Base-by-base conservation (phyloP, 1,140 invertebrate genomes). In the Diuraphis noxia region DNA sequence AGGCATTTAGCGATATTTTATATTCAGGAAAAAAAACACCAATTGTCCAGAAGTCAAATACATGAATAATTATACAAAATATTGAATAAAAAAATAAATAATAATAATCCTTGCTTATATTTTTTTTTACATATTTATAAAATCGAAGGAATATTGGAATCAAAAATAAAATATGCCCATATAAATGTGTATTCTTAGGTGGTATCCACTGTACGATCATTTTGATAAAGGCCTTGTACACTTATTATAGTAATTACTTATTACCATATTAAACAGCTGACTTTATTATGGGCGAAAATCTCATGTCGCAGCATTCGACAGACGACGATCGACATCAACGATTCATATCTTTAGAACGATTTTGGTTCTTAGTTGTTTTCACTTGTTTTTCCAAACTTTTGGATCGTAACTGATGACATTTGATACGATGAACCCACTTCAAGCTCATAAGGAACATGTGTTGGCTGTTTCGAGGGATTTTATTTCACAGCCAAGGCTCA, bases 381-480 rank as follows among this genome's bases (percentile, higher is more conserved):
- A 13, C 3, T 19, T 25, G 19, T 72, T 63, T 63, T 52, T 87
- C 41, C 1, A 38, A 36, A 34, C 1, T 41, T 82, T 79, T 49
- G 34, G 19, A 30, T 43, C 84, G 87, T 94, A 94, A 93, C 94
- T 94, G 94, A 93, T 94, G 92, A 93, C 92, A 92, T 92, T 93
- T 91, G 92, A 94, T 84, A 94, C 92, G 79, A 94, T 95, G 63
- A 94, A 93, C 46, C 93, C 94, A 36, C 93, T 93, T 84, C 95
- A 96, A 94, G 96, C 96, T 90, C 93, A 93, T 91, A 95, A 95
- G 94, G 97, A 98, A 93, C 98, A 99, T 95, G 96, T 97, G 94
- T 95, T 99, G 93, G 98, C 98, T 91, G 97, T 99, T 86, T 97
- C 97, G 92, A 95, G 99, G 93, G 97, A 99, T 95, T 99, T 99